Evolutionary conservation across 2,888 invertebrate species (phyloP).

Genomic region (Zygothrica quintamaculata): DNA sequence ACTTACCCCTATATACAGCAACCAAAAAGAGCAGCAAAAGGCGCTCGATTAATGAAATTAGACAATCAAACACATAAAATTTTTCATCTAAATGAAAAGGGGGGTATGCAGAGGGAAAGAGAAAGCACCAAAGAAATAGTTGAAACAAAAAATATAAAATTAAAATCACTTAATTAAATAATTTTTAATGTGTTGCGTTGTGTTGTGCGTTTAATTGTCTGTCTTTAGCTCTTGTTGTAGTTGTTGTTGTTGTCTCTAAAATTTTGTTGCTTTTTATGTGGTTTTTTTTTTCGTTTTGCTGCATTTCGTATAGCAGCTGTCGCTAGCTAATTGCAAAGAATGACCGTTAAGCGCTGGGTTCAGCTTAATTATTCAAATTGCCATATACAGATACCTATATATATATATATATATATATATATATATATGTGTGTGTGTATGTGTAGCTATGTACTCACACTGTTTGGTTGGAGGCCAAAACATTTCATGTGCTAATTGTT

Average conservation of each 20-base stretch:
- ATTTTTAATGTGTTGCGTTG: conserved; percentile 71
- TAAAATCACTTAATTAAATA: conserved; percentile 80
- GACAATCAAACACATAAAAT: conserved; percentile 66
- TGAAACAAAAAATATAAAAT: conserved; percentile 51
- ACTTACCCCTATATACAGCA: not conserved
- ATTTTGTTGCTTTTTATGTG: conserved; percentile 27
- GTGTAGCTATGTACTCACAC: not conserved
- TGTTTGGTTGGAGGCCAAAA: no score
- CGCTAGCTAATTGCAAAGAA: conserved; percentile 70
- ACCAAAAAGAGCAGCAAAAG: conserved; percentile 8
- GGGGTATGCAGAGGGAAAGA: no score
- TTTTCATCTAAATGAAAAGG: no score
- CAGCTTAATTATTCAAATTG: conserved; percentile 63
- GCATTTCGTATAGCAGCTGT: conserved; percentile 65
- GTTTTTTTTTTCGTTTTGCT: conserved; percentile 23
- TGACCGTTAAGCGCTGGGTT: conserved; percentile 55
- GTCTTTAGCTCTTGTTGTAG: conserved; percentile 17
- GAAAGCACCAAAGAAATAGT: no score
- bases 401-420: no score
- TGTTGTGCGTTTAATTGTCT: conserved; percentile 51
- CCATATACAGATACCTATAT: conserved; percentile 32
- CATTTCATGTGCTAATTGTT: no score
- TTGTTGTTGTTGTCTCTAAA: conserved; percentile 22
- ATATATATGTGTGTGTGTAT: no score
- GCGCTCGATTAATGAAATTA: conserved; percentile 73